A percentile compares a stretch with the other conserved stretches of the same genome.
These are phyloP conservation scores for Solenopsis invicta DNA, from an alignment of 1,140 invertebrate genomes.

Conservation along the genomic window DNA sequence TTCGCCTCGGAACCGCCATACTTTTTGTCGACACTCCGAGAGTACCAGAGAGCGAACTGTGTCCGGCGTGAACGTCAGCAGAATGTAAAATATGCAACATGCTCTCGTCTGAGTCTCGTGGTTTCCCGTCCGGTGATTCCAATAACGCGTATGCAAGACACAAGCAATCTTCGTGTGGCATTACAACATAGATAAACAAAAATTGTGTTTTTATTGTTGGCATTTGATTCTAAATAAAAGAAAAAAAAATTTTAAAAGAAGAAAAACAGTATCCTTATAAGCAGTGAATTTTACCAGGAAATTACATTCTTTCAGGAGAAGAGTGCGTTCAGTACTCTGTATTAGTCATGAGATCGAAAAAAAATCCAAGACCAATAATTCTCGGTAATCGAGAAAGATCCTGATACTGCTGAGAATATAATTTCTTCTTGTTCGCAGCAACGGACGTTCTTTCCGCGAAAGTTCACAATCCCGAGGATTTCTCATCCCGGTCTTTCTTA, in stretches of 20 bases:
- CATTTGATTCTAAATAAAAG: neutral
- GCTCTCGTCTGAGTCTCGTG: conserved; percentile 17
- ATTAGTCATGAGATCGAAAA: neutral
- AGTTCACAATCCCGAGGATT: neutral
- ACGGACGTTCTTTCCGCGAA: neutral
- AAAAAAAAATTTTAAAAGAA: neutral
- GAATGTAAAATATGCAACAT: conserved; percentile 86
- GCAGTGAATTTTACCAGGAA: neutral
- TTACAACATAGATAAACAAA: conserved; percentile 24
- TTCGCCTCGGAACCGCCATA: conserved; percentile 81
- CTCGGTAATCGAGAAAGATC: conserved; percentile 6
- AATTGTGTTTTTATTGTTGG: neutral
- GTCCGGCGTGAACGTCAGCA: conserved; percentile 82
- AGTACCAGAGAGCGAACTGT: conserved; percentile 77
- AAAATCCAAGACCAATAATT: neutral
- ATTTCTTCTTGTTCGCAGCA: neutral
- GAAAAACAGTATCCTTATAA: neutral
- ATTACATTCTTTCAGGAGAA: neutral
- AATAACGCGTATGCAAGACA: neutral
- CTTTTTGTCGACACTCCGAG: conserved; percentile 84
- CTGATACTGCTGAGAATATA: neutral
- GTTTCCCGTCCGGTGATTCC: neutral
- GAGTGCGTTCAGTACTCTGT: neutral
- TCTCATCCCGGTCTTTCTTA: conserved; percentile 31
- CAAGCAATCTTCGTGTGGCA: neutral